These are phyloP conservation scores for Montipora sp. DNA, from an alignment of 64 coral and sea anemone species.

Conservation along the genomic window DNA sequence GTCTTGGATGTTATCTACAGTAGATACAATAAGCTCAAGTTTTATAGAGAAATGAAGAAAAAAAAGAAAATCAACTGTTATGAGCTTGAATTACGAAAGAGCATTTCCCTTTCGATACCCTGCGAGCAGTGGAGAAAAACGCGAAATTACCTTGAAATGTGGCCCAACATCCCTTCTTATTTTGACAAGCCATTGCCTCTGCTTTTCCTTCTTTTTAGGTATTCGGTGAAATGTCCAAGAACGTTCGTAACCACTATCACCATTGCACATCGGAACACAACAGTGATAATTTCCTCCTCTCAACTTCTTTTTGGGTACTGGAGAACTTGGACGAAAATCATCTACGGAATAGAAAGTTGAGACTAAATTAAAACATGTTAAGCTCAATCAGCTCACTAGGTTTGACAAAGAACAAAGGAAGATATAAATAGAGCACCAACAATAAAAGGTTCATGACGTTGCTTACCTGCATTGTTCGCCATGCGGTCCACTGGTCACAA, in stretches of 20 bases:
- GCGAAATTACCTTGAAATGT: background rate
- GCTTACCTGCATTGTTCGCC: no score
- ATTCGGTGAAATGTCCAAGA: constrained; percentile 10
- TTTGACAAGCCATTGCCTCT: constrained; percentile 11
- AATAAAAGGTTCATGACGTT: no score
- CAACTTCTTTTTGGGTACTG: background rate
- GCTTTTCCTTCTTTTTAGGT: background rate
- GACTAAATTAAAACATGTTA: background rate
- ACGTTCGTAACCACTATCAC: background rate
- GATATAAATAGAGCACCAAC: background rate
- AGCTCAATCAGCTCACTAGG: constrained; percentile 21
- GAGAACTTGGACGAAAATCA: background rate
- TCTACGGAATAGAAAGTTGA: background rate
- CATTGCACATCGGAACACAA: background rate
- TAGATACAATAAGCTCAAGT: background rate
- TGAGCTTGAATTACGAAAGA: no score
- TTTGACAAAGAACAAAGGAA: constrained; percentile 20
- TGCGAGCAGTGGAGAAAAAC: no score
- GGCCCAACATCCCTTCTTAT: background rate
- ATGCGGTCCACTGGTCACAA: constrained; percentile 25
- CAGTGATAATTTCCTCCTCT: background rate
- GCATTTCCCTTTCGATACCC: no score
- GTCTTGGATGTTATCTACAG: constrained; percentile 5
- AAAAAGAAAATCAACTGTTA: no score
- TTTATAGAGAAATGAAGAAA: no score